Evolutionary conservation across 1,140 invertebrate species (phyloP), one percentile per base, ranked within the genome.

Genomic region (Trichonephila clavipes): DNA sequence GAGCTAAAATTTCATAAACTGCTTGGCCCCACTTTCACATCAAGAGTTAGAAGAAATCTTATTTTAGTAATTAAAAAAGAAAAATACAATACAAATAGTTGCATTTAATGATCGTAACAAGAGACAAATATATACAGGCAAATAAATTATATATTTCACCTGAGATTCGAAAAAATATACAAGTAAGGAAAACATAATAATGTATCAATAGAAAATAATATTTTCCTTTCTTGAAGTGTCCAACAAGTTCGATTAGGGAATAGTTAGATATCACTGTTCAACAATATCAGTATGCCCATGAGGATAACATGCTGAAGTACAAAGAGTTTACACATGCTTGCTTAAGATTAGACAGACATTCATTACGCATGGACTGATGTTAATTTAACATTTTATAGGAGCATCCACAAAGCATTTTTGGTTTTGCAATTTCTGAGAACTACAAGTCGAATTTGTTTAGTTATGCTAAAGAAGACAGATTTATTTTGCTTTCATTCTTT

Each of bases 281-380:
- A 51, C 51, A 51, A 7, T 51, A 51, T 8, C 51, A n/a, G 21
- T 59, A 61, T 59, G 83, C 83, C 83, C 83, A 85, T 24, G 58
- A 58, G 24, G 24, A 85, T 58, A 85, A 19, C 51, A 85, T 85
- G 83, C 51, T 85, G 62, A 88, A 88, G 59, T 64, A 88, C 62
- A 64, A 88, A 64, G 61, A 88, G 85, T 64, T 87, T 64, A 40
- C 3, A 87, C 86, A 64, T 64, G 61, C 44, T 24, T 58, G 59
- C 34, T 92, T 92, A n/a, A 51, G 62, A 72, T 93, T 61, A 88
- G 92, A 86, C 83, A 93, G 72, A 88, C 92, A 93, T 88, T 88
- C 72, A 88, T 88, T 88, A 88, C 85, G 88, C 66, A 88, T 93
- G 85, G 69, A 93, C 83, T 93, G 66, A 69, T 62, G 62, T 34